Evolutionary conservation across 1,140 invertebrate genomes (phyloP), one percentile per base, ranked within the genome.

Genomic region (Drosophila hydei): DNA sequence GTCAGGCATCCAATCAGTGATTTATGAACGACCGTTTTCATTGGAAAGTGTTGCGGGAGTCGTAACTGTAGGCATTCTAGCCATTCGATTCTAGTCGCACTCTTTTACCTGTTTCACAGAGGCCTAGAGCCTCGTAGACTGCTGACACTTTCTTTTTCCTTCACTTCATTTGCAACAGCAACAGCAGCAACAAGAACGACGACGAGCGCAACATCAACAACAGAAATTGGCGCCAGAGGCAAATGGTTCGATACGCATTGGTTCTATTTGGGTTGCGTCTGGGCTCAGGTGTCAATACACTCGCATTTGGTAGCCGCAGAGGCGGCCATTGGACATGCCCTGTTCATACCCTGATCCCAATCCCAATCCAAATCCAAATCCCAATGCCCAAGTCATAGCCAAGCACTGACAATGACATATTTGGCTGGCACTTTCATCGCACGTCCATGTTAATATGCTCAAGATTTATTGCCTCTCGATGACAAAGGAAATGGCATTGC

Each of bases 401-500:
- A 27, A 47, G 27, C 64, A 45, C 78, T 89, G 83, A 89, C 83
- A 88, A 89, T 88, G 83, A 88, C 84, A 88, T 83, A 88, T 88
- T 88, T 79, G 79, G 75, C 83, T 88, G 75, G 78, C 78, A 87
- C 84, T 88, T 87, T 88, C 83, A 88, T 79, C 83, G 83, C 72
- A 87, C 83, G 75, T 87, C 84, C 83, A 87, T 88, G 83, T 87
- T 87, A 87, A 87, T 87, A 87, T 89, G 83, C 59, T 60, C 47
- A 79, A 77, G 83, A 88, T 88, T 88, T 88, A 88, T 88, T 72
- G 75, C 76, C 65, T 45, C 55, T 61, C 38, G 42, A 16, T 81
- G 78, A 75, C 83, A 87, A 81, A 87, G 81, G 81, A 87, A 87
- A 87, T 87, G 77, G 81, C 83, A 87, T 78, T 87, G 72, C 50